Evolutionary conservation across 2,888 invertebrate species (phyloP).

Genomic region (Diaphora mendica): DNA sequence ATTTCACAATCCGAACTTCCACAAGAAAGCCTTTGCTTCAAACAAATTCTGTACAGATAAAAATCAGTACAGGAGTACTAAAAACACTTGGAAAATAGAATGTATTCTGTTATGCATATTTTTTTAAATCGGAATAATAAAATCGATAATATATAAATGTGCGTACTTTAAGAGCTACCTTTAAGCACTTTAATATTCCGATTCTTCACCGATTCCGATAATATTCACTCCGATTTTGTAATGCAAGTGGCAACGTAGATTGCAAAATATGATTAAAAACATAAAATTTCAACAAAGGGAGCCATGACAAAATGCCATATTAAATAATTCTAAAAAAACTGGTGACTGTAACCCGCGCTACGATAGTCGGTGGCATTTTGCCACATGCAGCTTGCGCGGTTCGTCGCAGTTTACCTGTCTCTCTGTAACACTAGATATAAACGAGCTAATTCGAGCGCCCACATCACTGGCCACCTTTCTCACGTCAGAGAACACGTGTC

Average conservation of each 20-base stretch:
- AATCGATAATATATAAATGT: no score
- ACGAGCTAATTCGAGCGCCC: conserved; percentile 69
- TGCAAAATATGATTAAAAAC: not conserved
- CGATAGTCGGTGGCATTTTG: conserved; percentile 59
- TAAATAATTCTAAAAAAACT: conserved; percentile 23
- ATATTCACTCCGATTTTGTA: not conserved
- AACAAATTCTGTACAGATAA: not conserved
- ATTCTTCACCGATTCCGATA: no score
- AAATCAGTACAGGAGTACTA: not conserved
- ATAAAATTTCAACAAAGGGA: not conserved
- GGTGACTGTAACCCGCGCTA: conserved; percentile 65
- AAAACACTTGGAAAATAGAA: no score
- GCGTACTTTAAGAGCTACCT: no score
- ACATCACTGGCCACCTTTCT: conserved; percentile 74
- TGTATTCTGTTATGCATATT: no score
- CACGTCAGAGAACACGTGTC: conserved; percentile 75
- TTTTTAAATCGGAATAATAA: no score
- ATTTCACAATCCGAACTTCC: no score
- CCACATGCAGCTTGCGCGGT: conserved; percentile 56
- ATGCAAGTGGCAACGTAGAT: not conserved
- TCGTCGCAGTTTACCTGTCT: conserved; percentile 73
- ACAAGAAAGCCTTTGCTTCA: not conserved
- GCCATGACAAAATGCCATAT: not conserved
- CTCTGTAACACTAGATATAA: conserved; percentile 54
- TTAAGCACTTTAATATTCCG: not conserved